phyloP scores from a whole-genome alignment of 2,113 vertebrate species.

The Isurus oxyrinchus region DNA sequence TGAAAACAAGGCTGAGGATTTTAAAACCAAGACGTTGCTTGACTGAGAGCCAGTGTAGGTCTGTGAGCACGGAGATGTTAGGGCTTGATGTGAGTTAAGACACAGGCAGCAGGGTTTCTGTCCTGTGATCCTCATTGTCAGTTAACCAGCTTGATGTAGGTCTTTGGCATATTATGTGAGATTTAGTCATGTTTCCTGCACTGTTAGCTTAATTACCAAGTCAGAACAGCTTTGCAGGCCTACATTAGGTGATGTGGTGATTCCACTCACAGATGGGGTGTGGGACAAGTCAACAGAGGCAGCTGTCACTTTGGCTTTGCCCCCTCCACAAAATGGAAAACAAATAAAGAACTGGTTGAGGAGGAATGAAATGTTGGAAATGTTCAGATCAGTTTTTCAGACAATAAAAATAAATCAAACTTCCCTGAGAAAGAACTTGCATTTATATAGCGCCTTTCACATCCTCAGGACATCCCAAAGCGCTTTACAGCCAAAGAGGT shows the following conservation, averaged over 20 bases:
- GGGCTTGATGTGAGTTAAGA: neutral
- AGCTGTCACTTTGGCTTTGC: neutral
- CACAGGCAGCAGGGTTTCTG: neutral
- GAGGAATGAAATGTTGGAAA: neutral
- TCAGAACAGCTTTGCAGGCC: neutral
- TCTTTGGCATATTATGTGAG: neutral
- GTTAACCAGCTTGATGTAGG: neutral
- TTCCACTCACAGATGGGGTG: neutral
- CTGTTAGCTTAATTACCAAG: neutral
- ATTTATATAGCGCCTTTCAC: neutral
- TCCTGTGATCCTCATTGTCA: neutral
- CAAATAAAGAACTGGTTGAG: neutral
- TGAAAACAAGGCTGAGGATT: too few species aligned
- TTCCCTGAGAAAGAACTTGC: neutral
- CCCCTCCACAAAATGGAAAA: neutral
- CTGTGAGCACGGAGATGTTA: too few species aligned
- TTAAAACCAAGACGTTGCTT: too few species aligned
- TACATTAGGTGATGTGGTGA: neutral
- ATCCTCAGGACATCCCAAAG: neutral
- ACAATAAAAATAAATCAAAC: neutral
- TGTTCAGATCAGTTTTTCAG: neutral
- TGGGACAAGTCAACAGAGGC: neutral
- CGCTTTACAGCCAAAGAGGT: neutral
- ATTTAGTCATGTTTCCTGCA: neutral
- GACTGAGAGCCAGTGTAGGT: too few species aligned